phyloP scores from a whole-genome alignment of 1,140 invertebrate genomes.

The Linepithema humile region DNA sequence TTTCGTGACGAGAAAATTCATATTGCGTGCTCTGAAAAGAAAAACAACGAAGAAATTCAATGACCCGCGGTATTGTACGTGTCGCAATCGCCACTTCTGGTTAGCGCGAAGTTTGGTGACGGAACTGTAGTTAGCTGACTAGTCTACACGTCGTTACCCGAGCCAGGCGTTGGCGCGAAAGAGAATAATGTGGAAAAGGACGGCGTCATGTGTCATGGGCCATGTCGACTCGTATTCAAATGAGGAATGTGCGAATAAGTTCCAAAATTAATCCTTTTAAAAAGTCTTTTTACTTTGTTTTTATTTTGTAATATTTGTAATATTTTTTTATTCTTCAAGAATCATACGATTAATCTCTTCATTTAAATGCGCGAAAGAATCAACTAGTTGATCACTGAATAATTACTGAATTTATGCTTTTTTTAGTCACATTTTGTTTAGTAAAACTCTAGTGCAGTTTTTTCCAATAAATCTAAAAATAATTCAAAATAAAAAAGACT shows the following conservation, averaged over 20 bases:
- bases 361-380: not conserved
- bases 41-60: not conserved
- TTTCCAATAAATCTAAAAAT: not conserved
- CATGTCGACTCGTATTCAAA: conserved; percentile 8
- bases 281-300: too few species aligned
- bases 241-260: not conserved
- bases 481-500: not conserved
- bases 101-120: not conserved
- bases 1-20: not conserved
- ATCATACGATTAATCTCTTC: conserved; percentile 56
- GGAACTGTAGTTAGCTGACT: not conserved
- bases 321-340: too few species aligned
- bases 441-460: too few species aligned
- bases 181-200: not conserved
- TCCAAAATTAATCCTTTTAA: conserved; percentile 59
- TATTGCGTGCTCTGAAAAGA: not conserved
- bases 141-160: not conserved
- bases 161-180: not conserved
- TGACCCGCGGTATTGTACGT: not conserved
- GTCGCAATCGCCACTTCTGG: not conserved
- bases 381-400: not conserved
- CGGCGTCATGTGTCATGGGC: not conserved
- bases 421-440: too few species aligned
- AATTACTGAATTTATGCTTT: not conserved
- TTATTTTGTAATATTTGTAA: too few species aligned